Conservation (phyloP, 2,797 vertebrate species). For the Amazonetta brasiliensis region DNA sequence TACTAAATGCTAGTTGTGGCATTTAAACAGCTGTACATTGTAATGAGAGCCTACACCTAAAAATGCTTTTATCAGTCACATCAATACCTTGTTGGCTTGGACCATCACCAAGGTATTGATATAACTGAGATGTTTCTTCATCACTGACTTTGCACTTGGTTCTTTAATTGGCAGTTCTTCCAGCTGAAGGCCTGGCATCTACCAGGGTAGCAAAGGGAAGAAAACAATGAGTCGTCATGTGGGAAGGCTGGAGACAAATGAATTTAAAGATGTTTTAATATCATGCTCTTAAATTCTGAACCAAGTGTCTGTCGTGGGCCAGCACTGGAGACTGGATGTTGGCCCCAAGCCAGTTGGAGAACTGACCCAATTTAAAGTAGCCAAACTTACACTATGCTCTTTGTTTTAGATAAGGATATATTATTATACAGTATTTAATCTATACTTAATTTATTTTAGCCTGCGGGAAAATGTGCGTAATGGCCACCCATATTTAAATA, state of each 20-base stretch:
- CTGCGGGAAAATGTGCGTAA: background rate
- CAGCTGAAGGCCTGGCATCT: background rate
- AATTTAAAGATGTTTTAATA: background rate
- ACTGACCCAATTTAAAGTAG: background rate
- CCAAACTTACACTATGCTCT: background rate
- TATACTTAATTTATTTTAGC: conserved; percentile 17
- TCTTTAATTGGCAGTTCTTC: background rate
- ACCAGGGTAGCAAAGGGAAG: background rate
- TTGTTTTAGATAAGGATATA: background rate
- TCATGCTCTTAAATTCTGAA: background rate
- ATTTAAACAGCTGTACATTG: background rate
- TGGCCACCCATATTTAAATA: background rate
- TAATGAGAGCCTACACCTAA: background rate
- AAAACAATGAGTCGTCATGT: background rate
- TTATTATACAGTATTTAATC: background rate
- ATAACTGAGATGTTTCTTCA: background rate
- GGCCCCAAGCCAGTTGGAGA: background rate
- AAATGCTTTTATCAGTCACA: background rate
- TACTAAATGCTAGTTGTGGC: background rate
- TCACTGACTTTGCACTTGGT: background rate
- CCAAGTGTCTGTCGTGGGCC: background rate
- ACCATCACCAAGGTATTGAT: background rate
- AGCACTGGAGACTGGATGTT: background rate
- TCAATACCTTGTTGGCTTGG: background rate
- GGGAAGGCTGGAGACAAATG: background rate